Evolutionary conservation across 2,888 invertebrate genomes (phyloP).

Genomic region (Pheosia tremula): DNA sequence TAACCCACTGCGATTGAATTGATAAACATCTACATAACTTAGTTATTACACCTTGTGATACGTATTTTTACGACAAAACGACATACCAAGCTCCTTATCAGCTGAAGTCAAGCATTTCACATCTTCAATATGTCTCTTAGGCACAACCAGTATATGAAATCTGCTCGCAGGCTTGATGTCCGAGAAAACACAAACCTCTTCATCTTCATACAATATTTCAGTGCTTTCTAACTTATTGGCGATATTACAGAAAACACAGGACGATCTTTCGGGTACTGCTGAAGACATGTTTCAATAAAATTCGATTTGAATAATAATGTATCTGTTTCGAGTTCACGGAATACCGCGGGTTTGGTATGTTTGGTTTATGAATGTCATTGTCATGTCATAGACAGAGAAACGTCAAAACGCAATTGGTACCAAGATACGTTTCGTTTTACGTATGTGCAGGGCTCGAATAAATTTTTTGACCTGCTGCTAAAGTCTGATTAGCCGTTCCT

Average conservation of each 20-base stretch:
- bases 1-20: background rate
- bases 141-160: constrained; percentile 91
- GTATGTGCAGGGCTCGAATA: too few relatives aligned
- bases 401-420: background rate
- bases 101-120: constrained; percentile 86
- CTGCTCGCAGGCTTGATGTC: constrained; percentile 93
- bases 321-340: too few relatives aligned
- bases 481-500: too few relatives aligned
- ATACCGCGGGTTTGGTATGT: too few relatives aligned
- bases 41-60: background rate
- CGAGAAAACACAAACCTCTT: constrained; percentile 90
- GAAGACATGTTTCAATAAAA: constrained; percentile 45
- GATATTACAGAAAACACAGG: constrained; percentile 92
- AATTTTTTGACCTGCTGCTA: too few relatives aligned
- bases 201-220: constrained; percentile 88
- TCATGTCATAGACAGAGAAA: background rate
- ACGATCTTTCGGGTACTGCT: constrained; percentile 42
- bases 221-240: constrained; percentile 84
- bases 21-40: background rate
- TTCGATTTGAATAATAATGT: background rate
- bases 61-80: constrained; percentile 7
- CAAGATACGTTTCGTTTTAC: background rate
- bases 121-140: constrained; percentile 91
- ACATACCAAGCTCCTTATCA: constrained; percentile 89
- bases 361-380: background rate